These are phyloP conservation scores for Nemotelus pantherinus DNA, from an alignment of 2,888 invertebrate species.

Conservation along the genomic window DNA sequence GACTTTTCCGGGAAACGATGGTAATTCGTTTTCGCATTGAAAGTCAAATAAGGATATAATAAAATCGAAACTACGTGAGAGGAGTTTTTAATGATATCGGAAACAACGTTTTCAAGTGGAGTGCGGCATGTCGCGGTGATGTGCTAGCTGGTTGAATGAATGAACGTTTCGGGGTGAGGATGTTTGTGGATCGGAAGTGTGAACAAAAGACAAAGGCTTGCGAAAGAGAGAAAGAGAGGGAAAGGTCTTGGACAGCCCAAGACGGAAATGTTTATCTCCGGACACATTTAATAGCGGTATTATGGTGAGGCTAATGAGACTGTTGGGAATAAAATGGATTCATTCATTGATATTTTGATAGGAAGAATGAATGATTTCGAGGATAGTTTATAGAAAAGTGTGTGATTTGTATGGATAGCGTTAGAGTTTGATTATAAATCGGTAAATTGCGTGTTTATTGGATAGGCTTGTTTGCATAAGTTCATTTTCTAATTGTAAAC, in stretches of 20 bases:
- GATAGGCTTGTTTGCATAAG: no score
- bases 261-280: slow-evolving; percentile 24
- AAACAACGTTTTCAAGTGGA: neutral
- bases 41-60: slow-evolving; percentile 43
- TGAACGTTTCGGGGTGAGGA: neutral
- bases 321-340: slow-evolving; percentile 19
- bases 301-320: slow-evolving; percentile 35
- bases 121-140: neutral
- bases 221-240: neutral
- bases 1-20: neutral
- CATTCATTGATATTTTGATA: slow-evolving; percentile 5
- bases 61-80: slow-evolving; percentile 44
- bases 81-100: slow-evolving; percentile 42
- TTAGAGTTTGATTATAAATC: slow-evolving; percentile 13
- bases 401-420: slow-evolving; percentile 26
- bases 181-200: no score
- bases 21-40: slow-evolving; percentile 41
- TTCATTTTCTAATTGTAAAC: no score
- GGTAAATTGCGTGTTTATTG: neutral
- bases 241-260: neutral
- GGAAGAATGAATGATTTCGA: neutral
- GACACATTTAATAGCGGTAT: slow-evolving; percentile 39
- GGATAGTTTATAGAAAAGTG: neutral
- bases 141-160: neutral
- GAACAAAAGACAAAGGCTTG: no score